Conservation (phyloP, 2,113 vertebrate species). For the Crotophaga sulcirostris region DNA sequence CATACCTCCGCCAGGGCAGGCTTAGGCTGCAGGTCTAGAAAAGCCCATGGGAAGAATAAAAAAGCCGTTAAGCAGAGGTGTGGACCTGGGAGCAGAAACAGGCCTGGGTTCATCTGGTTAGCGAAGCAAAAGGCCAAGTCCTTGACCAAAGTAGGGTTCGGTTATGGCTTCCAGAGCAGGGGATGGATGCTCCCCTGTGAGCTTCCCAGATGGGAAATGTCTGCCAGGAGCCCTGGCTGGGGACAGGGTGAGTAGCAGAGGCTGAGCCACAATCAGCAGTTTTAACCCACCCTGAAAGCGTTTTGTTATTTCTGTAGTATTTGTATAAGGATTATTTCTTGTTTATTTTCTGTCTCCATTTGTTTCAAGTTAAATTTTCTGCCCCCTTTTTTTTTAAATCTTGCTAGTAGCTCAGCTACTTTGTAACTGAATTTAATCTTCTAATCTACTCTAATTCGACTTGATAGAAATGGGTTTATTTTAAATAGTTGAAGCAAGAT, state of each 20-base stretch:
- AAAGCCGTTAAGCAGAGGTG: constrained; percentile 32
- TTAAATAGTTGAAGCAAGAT: background rate
- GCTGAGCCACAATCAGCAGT: background rate
- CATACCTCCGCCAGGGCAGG: background rate
- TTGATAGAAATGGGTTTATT: background rate
- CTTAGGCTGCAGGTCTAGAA: constrained; percentile 30
- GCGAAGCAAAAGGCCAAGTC: background rate
- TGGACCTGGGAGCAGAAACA: constrained; percentile 39
- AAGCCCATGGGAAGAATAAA: constrained; percentile 43
- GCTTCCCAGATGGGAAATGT: background rate
- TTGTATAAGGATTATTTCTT: background rate
- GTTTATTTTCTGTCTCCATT: background rate
- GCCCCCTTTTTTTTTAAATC: background rate
- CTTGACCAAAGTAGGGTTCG: background rate
- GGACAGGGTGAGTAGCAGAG: background rate
- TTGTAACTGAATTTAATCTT: background rate
- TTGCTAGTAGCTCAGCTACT: background rate
- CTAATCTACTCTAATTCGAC: background rate
- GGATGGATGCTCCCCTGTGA: background rate
- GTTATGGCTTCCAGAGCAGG: background rate
- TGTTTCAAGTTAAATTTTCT: background rate
- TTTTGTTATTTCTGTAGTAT: background rate
- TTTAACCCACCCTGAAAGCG: background rate
- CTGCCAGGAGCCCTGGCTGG: background rate
- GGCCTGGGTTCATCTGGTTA: background rate